Percentiles rank a stretch among this genome's conserved stretches.
Evolutionary conservation across 1,140 invertebrate genomes (phyloP).

Genomic region (Drosophila bifasciata): DNA sequence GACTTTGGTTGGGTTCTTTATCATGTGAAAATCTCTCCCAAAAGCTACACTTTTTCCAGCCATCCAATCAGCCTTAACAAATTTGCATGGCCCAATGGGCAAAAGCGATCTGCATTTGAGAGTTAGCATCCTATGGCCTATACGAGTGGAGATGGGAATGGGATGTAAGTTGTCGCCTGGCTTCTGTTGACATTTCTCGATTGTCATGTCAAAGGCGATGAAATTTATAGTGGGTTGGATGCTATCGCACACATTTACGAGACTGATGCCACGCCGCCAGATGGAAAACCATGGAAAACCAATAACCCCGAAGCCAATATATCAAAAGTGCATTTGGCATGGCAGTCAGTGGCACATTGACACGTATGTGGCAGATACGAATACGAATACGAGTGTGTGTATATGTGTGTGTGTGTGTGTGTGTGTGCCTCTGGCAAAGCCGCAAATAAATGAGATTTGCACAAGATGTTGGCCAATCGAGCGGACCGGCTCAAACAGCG

Average conservation of each 20-base stretch:
- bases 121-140: conserved; percentile 29
- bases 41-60: not conserved
- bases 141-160: conserved; percentile 22
- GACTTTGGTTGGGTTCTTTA: too few species aligned
- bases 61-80: too few species aligned
- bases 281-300: conserved; percentile 73
- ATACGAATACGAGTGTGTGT: conserved; percentile 18
- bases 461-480: conserved; percentile 58
- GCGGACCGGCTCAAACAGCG: conserved; percentile 38
- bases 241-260: conserved; percentile 46
- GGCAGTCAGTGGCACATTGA: conserved; percentile 40
- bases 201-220: conserved; percentile 73
- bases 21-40: not conserved
- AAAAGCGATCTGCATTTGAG: conserved; percentile 1
- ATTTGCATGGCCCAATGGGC: conserved; percentile 7
- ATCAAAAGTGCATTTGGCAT: conserved; percentile 74
- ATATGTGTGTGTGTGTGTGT: conserved; percentile 1
- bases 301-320: conserved; percentile 71
- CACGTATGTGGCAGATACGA: conserved; percentile 57
- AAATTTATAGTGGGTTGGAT: conserved; percentile 74
- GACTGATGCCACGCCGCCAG: conserved; percentile 35
- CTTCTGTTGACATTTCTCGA: conserved; percentile 71
- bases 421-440: conserved; percentile 14
- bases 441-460: conserved; percentile 61
- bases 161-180: conserved; percentile 46